Conservation (phyloP, 1,140 invertebrate genomes). For the Arctopsyche grandis region DNA sequence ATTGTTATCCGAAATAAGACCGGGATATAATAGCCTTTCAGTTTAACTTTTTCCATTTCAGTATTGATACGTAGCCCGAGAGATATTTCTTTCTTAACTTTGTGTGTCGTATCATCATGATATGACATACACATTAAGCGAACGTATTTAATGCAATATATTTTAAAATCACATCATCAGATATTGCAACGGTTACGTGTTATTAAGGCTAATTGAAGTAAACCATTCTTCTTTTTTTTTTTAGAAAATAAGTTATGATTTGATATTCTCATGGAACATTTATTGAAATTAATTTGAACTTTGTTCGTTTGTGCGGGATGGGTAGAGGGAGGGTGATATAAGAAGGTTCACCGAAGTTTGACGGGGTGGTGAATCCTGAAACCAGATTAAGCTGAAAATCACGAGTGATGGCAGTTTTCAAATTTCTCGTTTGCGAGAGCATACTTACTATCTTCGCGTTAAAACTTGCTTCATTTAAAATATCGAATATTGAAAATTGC, state of each 20-base stretch:
- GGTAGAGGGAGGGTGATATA: not conserved
- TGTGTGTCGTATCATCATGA: not conserved
- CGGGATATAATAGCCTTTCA: slow-evolving; percentile 28
- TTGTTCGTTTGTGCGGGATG: not conserved
- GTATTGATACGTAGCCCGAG: not conserved
- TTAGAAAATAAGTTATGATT: not conserved
- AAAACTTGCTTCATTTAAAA: not conserved
- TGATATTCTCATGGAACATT: slow-evolving; percentile 1
- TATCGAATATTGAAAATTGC: not conserved
- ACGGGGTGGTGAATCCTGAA: slow-evolving; percentile 15
- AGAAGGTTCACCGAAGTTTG: slow-evolving; percentile 28
- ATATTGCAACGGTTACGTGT: too few relatives aligned
- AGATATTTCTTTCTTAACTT: slow-evolving; percentile 8
- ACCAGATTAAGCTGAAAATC: slow-evolving; percentile 32
- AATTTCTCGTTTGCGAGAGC: not conserved
- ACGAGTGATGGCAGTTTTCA: slow-evolving; percentile 23
- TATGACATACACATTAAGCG: not conserved
- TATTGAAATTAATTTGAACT: slow-evolving; percentile 23
- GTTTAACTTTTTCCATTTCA: slow-evolving; percentile 23
- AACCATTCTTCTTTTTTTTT: too few relatives aligned
- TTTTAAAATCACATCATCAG: too few relatives aligned
- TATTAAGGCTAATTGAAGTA: too few relatives aligned
- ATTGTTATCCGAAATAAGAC: slow-evolving; percentile 41
- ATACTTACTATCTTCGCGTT: not conserved
- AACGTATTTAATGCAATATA: too few relatives aligned